A percentile compares a stretch with the other conserved stretches of the same genome.
These are phyloP conservation scores for Sterrhoptilus dennistouni DNA, from an alignment of 2,113 vertebrate genomes.

Conservation along the genomic window DNA sequence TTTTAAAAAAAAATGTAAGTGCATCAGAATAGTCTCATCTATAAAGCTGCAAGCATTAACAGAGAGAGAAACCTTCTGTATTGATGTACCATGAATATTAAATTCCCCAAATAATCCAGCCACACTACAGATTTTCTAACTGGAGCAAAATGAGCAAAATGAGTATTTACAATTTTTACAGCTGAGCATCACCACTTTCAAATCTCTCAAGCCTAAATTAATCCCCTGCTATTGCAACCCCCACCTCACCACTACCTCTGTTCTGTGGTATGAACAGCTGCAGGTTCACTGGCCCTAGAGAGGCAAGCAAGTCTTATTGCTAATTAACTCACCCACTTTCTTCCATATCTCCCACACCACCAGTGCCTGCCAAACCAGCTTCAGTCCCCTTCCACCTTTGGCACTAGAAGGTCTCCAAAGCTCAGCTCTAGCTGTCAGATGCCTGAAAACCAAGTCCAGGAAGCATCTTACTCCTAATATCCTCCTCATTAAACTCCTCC, in stretches of 20 bases:
- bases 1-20: neutral
- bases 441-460: neutral
- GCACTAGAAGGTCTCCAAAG: neutral
- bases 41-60: neutral
- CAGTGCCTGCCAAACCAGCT: neutral
- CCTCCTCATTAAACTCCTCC: neutral
- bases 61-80: neutral
- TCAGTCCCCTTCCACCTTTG: neutral
- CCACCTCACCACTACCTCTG: neutral
- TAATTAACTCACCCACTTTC: neutral
- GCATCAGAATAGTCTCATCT: neutral
- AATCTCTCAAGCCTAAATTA: neutral
- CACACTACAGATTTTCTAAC: neutral
- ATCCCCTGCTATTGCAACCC: neutral
- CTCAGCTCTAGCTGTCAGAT: neutral
- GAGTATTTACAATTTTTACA: neutral
- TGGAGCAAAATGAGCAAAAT: neutral
- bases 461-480: neutral
- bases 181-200: neutral
- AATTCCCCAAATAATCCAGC: neutral
- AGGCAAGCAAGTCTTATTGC: neutral
- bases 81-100: neutral
- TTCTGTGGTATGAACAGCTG: neutral
- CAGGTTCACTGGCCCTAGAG: fast-evolving
- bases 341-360: neutral